Evolutionary conservation across 2,888 invertebrate species (phyloP), one percentile per base, ranked within the genome.

Genomic region (Orchestes rusci): DNA sequence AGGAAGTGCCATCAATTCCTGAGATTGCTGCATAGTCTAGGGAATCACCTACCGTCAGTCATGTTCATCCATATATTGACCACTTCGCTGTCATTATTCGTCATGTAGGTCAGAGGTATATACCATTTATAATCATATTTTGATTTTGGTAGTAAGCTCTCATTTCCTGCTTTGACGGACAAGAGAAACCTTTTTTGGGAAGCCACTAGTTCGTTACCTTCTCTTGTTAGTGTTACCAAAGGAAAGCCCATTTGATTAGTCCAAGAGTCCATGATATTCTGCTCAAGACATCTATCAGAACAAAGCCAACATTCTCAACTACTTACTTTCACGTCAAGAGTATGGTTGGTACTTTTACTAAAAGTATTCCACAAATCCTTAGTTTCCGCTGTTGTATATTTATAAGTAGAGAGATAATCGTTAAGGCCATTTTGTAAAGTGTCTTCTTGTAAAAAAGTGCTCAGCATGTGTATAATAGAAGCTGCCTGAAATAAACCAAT

Each of bases 231-330:
- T 13, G 76, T 78, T 4, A 90, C 75, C n/a, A 88, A 67, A 0
- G 89, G 89, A 62, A 84, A 89, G 0, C 89, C 89, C 64, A 85
- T 84, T 63, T 84, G 80, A 54, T 83, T 77, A 12, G 86, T 89
- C 89, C 89, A 90, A 3, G 82, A 81, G 54, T 82, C 80, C 82
- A 84, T 82, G 48, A 84, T 76, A 16, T 70, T 68, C 76, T 78
- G 59, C 5, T 7, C n/a, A n/a, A n/a, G n/a, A n/a, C n/a, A n/a
- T n/a, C n/a, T n/a, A n/a, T n/a, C n/a, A n/a, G n/a, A n/a, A n/a
- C n/a, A n/a, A n/a, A n/a, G n/a, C n/a, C n/a, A n/a, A n/a, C n/a
- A n/a, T n/a, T n/a, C n/a, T n/a, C n/a, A n/a, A n/a, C n/a, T 8
- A 50, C 56, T 57, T 66, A 79, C 79, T 68, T 78, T 79, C 31